These are phyloP conservation scores for Phymanthus crucifer DNA, from an alignment of 92 coral and sea anemone genomes.

Conservation along the genomic window DNA sequence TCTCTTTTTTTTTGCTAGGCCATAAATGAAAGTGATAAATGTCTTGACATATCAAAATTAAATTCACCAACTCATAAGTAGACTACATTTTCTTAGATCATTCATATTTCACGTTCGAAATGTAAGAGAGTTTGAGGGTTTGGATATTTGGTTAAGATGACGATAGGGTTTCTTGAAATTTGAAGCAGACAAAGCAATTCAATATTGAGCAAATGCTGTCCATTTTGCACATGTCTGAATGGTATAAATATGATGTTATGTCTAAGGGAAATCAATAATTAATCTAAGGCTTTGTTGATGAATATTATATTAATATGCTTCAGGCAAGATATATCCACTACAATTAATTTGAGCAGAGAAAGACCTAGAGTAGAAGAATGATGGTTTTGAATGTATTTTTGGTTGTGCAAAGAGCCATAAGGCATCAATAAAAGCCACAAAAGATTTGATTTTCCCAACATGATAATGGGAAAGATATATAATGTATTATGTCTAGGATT, in stretches of 20 bases:
- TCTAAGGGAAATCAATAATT: conserved; percentile 10
- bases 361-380: neutral
- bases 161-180: neutral
- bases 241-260: conserved; percentile 8
- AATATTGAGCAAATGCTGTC: neutral
- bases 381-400: neutral
- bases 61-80: neutral
- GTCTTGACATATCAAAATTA: neutral
- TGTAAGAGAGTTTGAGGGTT: neutral
- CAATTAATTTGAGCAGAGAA: neutral
- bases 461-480: conserved; percentile 6
- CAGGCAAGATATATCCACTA: neutral
- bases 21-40: neutral
- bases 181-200: neutral
- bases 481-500: neutral
- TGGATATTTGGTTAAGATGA: neutral
- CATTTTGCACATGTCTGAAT: conserved; percentile 15
- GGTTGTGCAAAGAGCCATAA: neutral
- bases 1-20: neutral
- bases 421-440: conserved; percentile 12
- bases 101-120: neutral
- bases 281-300: conserved; percentile 9
- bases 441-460: neutral
- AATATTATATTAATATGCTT: conserved; percentile 9
- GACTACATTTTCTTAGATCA: neutral